These are phyloP conservation scores for Dryoscopus gambensis DNA, from an alignment of 2,113 vertebrate species.

Conservation along the genomic window DNA sequence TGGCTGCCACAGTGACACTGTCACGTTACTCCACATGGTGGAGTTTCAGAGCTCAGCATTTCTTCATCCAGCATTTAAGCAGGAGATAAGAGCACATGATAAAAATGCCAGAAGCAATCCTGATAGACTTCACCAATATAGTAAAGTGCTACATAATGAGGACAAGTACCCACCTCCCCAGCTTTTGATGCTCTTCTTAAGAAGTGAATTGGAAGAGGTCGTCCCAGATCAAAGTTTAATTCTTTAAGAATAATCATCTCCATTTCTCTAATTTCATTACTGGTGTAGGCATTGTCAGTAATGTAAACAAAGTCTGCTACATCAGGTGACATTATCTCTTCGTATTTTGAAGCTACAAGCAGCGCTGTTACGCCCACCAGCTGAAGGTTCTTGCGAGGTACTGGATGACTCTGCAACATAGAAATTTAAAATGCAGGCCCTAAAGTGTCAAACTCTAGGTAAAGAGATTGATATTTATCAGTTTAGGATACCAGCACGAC, in stretches of 20 bases:
- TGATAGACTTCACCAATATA: rapidly evolving
- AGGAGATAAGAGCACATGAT: neutral
- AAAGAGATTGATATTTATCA: neutral
- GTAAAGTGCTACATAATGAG: neutral
- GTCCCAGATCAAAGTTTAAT: constrained; percentile 85
- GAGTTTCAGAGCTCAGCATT: neutral
- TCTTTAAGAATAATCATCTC: constrained; percentile 80
- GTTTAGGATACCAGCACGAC: neutral
- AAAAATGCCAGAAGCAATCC: neutral
- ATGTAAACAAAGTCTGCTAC: constrained; percentile 91
- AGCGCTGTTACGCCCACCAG: constrained; percentile 88
- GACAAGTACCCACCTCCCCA: constrained; percentile 75
- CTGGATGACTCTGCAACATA: constrained; percentile 75
- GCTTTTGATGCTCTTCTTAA: constrained; percentile 91
- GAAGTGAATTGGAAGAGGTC: constrained; percentile 90
- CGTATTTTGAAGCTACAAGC: constrained; percentile 91
- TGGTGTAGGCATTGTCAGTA: constrained; percentile 86
- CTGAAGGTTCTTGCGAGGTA: constrained; percentile 86
- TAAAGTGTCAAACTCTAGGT: neutral
- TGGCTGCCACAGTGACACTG: neutral
- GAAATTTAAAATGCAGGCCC: neutral
- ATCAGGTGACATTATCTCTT: constrained; percentile 86
- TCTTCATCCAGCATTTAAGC: neutral
- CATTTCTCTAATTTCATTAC: constrained; percentile 86
- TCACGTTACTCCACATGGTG: neutral